These are phyloP conservation scores for Bos indicus DNA, from an alignment of 2,113 vertebrate species.

Conservation along the genomic window DNA sequence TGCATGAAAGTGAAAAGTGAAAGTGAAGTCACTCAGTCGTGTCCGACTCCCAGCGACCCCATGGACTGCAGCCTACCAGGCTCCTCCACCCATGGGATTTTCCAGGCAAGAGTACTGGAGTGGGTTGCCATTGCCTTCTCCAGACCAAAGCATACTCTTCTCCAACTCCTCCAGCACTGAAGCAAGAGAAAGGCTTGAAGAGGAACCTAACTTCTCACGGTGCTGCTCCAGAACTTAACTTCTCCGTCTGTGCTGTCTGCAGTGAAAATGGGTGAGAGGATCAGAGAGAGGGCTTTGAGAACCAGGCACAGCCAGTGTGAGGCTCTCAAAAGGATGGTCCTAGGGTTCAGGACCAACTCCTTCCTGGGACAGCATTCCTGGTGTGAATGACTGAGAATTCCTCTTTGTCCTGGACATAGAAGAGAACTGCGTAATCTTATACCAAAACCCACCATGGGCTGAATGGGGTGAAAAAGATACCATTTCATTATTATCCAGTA, in stretches of 20 bases:
- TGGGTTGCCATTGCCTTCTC: too few species aligned
- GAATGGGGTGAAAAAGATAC: not conserved
- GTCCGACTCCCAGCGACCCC: too few species aligned
- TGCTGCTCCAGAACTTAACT: not conserved
- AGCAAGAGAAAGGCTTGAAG: not conserved
- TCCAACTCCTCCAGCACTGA: not conserved
- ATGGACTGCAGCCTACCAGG: too few species aligned
- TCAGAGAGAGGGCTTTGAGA: rapidly evolving
- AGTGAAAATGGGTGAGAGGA: rapidly evolving
- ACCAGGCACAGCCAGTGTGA: rapidly evolving
- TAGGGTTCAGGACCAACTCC: not conserved
- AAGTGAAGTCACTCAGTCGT: too few species aligned
- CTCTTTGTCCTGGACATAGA: rapidly evolving
- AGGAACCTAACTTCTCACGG: rapidly evolving
- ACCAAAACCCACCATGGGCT: not conserved
- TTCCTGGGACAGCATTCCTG: not conserved
- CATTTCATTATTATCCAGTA: not conserved
- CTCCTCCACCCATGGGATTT: too few species aligned
- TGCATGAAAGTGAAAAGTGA: too few species aligned
- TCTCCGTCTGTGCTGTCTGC: rapidly evolving
- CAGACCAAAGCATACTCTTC: rapidly evolving
- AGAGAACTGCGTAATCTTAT: not conserved
- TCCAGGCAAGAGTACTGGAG: too few species aligned
- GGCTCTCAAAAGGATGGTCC: rapidly evolving
- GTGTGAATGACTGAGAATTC: rapidly evolving